Evolutionary conservation across 2,888 invertebrate genomes (phyloP), one percentile per base, ranked within the genome.

Genomic region (Lamellibrachia satsuma): DNA sequence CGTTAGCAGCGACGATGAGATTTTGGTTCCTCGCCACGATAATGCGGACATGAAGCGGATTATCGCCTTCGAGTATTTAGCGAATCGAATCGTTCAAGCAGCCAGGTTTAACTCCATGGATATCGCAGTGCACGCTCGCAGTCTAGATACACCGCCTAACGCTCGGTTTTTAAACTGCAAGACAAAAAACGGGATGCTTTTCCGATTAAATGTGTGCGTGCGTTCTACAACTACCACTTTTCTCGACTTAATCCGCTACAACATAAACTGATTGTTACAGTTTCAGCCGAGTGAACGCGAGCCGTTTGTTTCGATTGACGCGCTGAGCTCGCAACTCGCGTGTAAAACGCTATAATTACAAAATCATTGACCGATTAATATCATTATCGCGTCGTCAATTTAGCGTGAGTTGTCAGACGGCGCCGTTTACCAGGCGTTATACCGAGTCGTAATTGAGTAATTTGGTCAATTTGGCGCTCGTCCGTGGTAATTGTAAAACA

Each of bases 381-480:
- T 75, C 75, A 75, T 75, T 75, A 75, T 75, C 75, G 75, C 75
- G 75, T 55, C 55, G 55, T 75, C 75, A 75, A 75, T 75, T 75
- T 75, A 75, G 75, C 75, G 75, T 75, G 75, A 75, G 75, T 75
- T 75, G 75, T 75, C 75, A 75, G 75, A 75, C 75, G 75, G 75
- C 4, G 75, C 3, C 15, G 15, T 75, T 75, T 75, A 6, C n/a
- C n/a, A 75, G 22, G 57, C 3, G 57, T 8, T 57, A 15, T 8
- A 7, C 57, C n/a, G 22, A n/a, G 22, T 75, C 6, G 75, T 75
- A 75, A 75, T 75, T 75, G 75, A 75, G 75, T 75, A 75, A n/a
- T 15, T 75, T 22, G 75, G 75, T 11, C n/a, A 22, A 75, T 15
- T 75, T 75, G 75, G 75, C 3, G 75, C 75, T 75, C 75, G 75